Evolutionary conservation across 2,797 vertebrate species (phyloP).

Genomic region (Micromesistius poutassou): DNA sequence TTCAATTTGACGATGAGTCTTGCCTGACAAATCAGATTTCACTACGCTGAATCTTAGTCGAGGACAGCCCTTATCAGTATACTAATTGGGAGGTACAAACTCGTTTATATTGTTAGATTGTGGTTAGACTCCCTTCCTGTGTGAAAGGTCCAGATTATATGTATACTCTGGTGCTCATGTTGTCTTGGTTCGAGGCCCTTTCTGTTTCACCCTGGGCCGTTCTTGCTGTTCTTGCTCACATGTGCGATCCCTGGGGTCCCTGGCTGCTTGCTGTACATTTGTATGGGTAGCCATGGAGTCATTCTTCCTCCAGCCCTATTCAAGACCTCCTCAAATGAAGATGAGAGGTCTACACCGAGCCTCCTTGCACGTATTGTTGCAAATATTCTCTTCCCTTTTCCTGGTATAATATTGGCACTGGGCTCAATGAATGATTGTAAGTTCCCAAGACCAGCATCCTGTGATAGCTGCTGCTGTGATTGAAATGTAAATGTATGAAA

Average conservation of each 20-base stretch:
- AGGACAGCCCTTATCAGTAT: neutral
- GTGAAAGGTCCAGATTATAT: neutral
- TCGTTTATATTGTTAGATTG: neutral
- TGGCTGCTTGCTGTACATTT: no score
- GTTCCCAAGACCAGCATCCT: constrained; percentile 1
- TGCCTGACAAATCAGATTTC: no score
- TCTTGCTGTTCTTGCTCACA: neutral
- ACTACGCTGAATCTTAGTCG: no score
- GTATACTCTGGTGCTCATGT: neutral
- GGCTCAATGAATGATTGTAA: neutral
- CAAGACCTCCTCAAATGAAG: neutral
- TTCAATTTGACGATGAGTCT: no score
- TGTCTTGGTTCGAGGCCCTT: no score
- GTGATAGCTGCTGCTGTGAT: neutral
- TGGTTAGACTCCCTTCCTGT: neutral
- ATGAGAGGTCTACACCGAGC: neutral
- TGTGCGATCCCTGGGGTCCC: no score
- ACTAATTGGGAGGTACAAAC: constrained; percentile 13
- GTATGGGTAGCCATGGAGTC: neutral
- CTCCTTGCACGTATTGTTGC: neutral
- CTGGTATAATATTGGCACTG: neutral
- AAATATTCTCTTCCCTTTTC: neutral
- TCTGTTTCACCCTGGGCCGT: no score
- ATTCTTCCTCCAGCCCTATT: neutral
- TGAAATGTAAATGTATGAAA: neutral